Evolutionary conservation across 1,140 invertebrate genomes (phyloP).

Genomic region (Calephelis nemesis): DNA sequence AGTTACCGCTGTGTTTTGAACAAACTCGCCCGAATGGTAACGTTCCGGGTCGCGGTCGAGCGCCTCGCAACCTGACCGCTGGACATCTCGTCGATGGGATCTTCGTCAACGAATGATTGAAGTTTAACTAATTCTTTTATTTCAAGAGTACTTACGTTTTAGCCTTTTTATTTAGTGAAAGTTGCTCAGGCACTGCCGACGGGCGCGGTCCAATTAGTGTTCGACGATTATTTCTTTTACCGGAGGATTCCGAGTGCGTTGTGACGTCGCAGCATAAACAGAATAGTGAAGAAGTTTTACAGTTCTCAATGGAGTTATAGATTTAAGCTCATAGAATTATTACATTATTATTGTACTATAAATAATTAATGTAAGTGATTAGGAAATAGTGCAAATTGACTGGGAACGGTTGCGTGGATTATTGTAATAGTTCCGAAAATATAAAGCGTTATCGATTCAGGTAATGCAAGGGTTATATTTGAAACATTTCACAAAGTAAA

Average conservation of each 20-base stretch:
- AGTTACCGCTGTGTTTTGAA: conserved; percentile 44
- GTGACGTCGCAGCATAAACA: conserved; percentile 44
- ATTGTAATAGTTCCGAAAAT: conserved; percentile 13
- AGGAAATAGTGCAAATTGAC: conserved; percentile 75
- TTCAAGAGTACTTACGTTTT: conserved; percentile 73
- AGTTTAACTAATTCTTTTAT: conserved; percentile 72
- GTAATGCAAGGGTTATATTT: conserved; percentile 7
- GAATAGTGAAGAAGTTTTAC: conserved; percentile 49
- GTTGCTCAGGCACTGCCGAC: conserved; percentile 68
- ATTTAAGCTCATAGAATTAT: conserved; percentile 66
- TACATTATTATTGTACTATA: conserved; percentile 73
- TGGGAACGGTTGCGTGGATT: conserved; percentile 67
- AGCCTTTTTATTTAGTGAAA: conserved; percentile 76
- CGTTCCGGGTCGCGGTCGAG: conserved; percentile 40
- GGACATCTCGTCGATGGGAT: conserved; percentile 42
- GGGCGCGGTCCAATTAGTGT: conserved; percentile 69
- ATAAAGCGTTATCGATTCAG: conserved; percentile 7
- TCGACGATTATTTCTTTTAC: conserved; percentile 61
- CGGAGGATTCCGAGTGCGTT: conserved; percentile 49
- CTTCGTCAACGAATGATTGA: conserved; percentile 54
- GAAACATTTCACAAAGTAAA: conserved; percentile 40
- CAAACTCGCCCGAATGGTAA: conserved; percentile 37
- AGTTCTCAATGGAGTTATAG: conserved; percentile 63
- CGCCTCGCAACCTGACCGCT: conserved; percentile 37
- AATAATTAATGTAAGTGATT: conserved; percentile 54